Base-by-base conservation (phyloP, 2,888 invertebrate species). In the Megalurothrips usitatus region DNA sequence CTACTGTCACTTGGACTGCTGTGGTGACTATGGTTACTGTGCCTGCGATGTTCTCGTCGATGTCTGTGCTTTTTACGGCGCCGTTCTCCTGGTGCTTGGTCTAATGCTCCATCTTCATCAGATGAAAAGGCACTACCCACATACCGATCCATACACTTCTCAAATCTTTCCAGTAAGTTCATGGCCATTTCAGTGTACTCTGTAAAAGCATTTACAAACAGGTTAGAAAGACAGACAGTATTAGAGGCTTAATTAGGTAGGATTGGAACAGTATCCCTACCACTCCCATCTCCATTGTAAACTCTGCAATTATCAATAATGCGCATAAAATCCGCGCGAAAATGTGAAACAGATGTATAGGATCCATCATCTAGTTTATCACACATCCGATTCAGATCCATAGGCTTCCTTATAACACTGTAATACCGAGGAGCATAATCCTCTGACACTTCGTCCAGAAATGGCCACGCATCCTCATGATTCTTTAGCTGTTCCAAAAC, bases 381-480 rank as follows among this genome's bases (percentile, higher is more conserved):
- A 86, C 96, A 96, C 94, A 97, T 96, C 85, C 92, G 92, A 82
- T 92, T 91, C 80, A 97, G 89, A 87, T 96, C 96, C 96, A 97
- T 96, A 0, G 97, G 97, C 84, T 92, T 89, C 80, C 88, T 86
- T 81, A 92, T 90, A 79, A 91, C 89, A 82, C 90, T 89, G 85
- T 90, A 91, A 84, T 92, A 92, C 68, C 88, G 94, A 0, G 97
- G 97, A 0, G 97, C 97, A 86, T 94, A 95, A 85, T 95, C 94
- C 86, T 97, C 96, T 85, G 96, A 95, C 0, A 97, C 97, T 0
- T 97, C 95, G 86, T 96, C 96, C 86, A 94, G 91, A 87, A 98
- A 97, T 0, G 97, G 97, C 97, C 97, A 97, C 0, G 97, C 96
- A 86, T 97, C 96, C 82, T 94, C 92, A 86, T 97, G 96, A 85